These are phyloP conservation scores for Automeris io DNA, from an alignment of 2,888 invertebrate species.

Conservation along the genomic window DNA sequence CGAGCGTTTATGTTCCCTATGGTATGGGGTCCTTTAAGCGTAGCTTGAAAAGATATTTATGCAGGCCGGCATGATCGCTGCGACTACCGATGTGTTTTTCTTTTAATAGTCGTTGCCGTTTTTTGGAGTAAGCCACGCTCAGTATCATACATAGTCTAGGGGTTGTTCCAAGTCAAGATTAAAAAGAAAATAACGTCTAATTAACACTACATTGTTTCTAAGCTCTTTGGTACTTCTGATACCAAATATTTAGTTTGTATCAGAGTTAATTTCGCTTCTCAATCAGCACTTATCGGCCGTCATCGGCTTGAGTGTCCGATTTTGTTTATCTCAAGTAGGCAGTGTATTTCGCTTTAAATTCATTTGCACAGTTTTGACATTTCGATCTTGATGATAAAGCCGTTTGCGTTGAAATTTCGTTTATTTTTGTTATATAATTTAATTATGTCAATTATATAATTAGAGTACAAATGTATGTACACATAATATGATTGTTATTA, in stretches of 20 bases:
- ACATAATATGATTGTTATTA: no score
- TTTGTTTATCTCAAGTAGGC: conserved; percentile 30
- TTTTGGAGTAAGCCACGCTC: no score
- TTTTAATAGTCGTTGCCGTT: no score
- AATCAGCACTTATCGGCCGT: conserved; percentile 28
- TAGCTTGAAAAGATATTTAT: no score
- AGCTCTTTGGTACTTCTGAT: conserved; percentile 13
- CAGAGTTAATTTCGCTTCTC: conserved; percentile 31
- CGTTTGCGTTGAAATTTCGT: conserved; percentile 5
- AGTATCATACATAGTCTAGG: no score
- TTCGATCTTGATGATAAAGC: conserved; percentile 40
- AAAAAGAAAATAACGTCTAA: no score
- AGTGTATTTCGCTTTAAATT: conserved; percentile 24
- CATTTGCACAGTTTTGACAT: conserved; percentile 34
- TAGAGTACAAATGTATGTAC: no score
- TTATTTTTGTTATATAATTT: background rate
- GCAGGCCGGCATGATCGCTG: no score
- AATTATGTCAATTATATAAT: background rate
- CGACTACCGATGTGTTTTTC: no score
- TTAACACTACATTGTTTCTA: background rate
- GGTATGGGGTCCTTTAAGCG: no score
- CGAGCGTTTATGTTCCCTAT: no score
- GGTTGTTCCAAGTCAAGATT: no score
- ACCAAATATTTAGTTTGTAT: conserved; percentile 24
- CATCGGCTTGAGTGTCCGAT: conserved; percentile 28